Conservation (phyloP, 2,113 vertebrate genomes). For the Thermophis baileyi region DNA sequence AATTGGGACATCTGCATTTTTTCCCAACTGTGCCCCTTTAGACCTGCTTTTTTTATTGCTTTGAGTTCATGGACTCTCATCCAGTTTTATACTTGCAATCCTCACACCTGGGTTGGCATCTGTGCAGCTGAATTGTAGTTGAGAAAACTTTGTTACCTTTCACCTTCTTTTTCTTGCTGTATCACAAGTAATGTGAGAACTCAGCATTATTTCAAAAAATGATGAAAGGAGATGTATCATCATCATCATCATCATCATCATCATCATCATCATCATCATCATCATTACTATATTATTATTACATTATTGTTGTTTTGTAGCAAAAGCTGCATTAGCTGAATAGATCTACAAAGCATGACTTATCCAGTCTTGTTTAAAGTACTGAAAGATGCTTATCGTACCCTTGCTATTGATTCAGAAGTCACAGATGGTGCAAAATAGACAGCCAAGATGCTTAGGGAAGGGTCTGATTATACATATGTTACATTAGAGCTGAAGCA, state of each 20-base stretch:
- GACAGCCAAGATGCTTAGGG: neutral
- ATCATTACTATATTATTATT: neutral
- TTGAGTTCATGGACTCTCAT: neutral
- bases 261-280: neutral
- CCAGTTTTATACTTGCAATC: neutral
- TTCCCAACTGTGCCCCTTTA: neutral
- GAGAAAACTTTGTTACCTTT: neutral
- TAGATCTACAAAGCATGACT: neutral
- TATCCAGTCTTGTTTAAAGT: neutral
- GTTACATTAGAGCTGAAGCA: neutral
- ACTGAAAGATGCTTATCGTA: neutral
- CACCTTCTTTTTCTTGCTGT: neutral
- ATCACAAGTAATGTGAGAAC: neutral
- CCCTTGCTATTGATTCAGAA: neutral
- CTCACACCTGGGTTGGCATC: neutral
- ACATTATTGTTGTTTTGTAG: neutral
- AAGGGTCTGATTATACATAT: neutral
- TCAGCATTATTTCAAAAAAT: neutral
- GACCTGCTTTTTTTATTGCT: neutral
- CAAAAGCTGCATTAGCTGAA: neutral
- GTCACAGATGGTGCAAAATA: neutral
- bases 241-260: neutral
- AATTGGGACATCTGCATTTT: neutral
- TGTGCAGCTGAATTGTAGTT: neutral
- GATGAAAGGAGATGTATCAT: neutral